Percentiles rank a stretch among this genome's conserved stretches.
Conservation (phyloP, 2,888 invertebrate species). For the Scaptomyza reducta region DNA sequence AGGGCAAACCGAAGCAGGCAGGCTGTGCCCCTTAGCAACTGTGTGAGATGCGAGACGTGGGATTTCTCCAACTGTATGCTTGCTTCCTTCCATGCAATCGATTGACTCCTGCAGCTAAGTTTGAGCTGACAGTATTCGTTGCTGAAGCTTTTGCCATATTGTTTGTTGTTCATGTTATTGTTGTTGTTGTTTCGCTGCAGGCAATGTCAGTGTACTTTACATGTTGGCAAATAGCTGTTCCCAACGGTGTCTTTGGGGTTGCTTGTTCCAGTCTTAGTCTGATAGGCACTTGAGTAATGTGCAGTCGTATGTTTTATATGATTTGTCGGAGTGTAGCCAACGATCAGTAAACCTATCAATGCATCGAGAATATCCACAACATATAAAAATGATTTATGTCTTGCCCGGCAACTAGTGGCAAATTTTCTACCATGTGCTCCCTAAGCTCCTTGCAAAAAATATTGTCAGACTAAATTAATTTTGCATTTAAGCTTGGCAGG, state of each 20-base stretch:
- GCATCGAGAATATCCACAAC: slow-evolving; percentile 11
- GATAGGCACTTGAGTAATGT: slow-evolving; percentile 32
- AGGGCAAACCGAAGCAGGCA: slow-evolving; percentile 24
- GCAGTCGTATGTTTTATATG: slow-evolving; percentile 39
- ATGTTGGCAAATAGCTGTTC: slow-evolving; percentile 57
- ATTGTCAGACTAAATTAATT: slow-evolving; percentile 59
- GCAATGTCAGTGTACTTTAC: slow-evolving; percentile 58
- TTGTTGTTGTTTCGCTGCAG: slow-evolving; percentile 29
- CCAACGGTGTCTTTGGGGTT: slow-evolving; percentile 46
- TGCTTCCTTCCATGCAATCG: slow-evolving; percentile 36
- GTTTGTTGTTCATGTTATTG: slow-evolving; percentile 21
- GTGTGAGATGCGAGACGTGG: slow-evolving; percentile 31
- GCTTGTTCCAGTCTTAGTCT: slow-evolving; percentile 8
- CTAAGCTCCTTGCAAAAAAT: slow-evolving; percentile 20
- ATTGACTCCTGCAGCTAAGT: slow-evolving; percentile 48
- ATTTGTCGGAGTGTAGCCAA: slow-evolving; percentile 54
- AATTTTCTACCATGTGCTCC: slow-evolving; percentile 46
- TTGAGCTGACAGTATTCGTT: slow-evolving; percentile 49
- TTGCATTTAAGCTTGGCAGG: slow-evolving; percentile 48
- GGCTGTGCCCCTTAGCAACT: slow-evolving; percentile 53
- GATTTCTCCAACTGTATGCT: slow-evolving; percentile 31
- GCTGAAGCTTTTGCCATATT: slow-evolving; percentile 42
- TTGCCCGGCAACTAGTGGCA: slow-evolving; percentile 38
- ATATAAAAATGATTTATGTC: slow-evolving; percentile 45
- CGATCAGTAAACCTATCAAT: slow-evolving; percentile 48